These are phyloP conservation scores for Heliconius congener DNA, from an alignment of 1,140 invertebrate species.

Conservation along the genomic window DNA sequence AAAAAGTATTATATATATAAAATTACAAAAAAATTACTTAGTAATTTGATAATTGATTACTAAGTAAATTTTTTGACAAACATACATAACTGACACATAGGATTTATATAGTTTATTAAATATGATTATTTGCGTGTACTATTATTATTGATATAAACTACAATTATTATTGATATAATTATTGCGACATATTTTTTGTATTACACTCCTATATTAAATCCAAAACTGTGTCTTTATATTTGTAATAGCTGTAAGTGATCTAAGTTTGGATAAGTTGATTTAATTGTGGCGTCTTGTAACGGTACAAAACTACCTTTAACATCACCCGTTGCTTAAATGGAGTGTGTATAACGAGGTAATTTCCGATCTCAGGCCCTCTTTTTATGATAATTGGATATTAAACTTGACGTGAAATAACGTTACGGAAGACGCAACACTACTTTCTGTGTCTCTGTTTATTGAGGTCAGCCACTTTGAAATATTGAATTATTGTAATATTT, in stretches of 20 bases:
- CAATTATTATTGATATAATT: too few relatives aligned
- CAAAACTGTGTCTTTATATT: too few relatives aligned
- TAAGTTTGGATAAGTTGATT: not conserved
- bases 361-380: slow-evolving; percentile 62
- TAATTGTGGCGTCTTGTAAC: slow-evolving; percentile 63
- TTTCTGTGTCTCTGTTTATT: not conserved
- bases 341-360: slow-evolving; percentile 66
- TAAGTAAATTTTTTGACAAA: too few relatives aligned
- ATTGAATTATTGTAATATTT: not conserved
- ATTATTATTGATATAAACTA: too few relatives aligned
- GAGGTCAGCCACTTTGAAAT: slow-evolving; percentile 11
- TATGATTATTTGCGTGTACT: too few relatives aligned
- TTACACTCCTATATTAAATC: too few relatives aligned
- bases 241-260: not conserved
- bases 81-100: too few relatives aligned
- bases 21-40: too few relatives aligned
- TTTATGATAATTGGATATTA: slow-evolving; percentile 65
- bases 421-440: slow-evolving; percentile 32
- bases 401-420: slow-evolving; percentile 41
- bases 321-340: slow-evolving; percentile 60
- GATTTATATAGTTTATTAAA: too few relatives aligned
- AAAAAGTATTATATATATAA: too few relatives aligned
- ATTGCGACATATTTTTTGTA: too few relatives aligned
- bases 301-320: slow-evolving; percentile 70
- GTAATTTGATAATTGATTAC: too few relatives aligned